Conservation (phyloP, 2,113 vertebrate genomes). For the Capricornis sumatraensis region DNA sequence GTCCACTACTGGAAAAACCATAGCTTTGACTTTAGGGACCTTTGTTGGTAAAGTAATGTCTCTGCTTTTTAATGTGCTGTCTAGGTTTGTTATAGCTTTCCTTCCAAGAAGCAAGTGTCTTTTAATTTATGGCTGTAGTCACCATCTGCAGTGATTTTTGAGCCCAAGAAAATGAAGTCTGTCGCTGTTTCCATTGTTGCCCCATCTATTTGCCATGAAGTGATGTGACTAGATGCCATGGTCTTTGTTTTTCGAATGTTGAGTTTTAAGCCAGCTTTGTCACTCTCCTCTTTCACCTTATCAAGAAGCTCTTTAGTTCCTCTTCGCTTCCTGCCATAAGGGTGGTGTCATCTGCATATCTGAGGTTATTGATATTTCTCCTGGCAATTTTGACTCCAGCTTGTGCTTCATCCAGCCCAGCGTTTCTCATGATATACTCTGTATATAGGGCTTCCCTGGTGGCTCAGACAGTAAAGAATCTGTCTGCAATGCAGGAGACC, state of each 20-base stretch:
- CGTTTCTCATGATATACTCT: background rate
- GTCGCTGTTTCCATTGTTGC: background rate
- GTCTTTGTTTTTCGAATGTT: background rate
- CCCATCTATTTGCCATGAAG: background rate
- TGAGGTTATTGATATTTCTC: background rate
- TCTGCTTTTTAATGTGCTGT: background rate
- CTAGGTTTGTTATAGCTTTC: background rate
- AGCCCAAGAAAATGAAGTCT: background rate
- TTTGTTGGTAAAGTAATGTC: background rate
- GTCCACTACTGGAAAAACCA: background rate
- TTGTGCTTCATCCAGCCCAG: background rate
- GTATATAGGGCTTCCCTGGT: background rate
- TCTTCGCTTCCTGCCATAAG: background rate
- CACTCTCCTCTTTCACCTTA: background rate
- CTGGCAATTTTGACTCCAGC: background rate
- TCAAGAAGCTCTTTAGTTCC: background rate
- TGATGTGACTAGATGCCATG: background rate
- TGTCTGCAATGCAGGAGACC: background rate
- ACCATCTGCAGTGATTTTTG: background rate
- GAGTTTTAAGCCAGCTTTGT: background rate
- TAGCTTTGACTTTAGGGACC: background rate
- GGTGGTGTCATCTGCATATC: background rate
- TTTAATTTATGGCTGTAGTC: background rate
- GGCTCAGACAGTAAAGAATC: background rate
- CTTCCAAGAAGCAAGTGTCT: background rate